Conservation (phyloP, 2,888 invertebrate genomes). For the Dinocampus coccinellae region DNA sequence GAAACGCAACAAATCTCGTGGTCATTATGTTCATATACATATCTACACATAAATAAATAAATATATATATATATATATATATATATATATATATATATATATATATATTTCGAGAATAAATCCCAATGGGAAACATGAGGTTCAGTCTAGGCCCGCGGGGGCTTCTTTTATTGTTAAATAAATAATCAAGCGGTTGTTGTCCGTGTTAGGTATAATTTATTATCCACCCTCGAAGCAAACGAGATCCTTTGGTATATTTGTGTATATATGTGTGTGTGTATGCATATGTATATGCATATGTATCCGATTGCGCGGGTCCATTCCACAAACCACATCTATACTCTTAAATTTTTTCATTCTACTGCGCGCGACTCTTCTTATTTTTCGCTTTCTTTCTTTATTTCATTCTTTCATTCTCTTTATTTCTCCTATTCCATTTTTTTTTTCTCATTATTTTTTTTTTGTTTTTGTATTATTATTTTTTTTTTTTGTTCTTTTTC, state of each 20-base stretch:
- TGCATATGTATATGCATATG: no score
- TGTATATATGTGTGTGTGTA: no score
- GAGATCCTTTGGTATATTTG: constrained; percentile 40
- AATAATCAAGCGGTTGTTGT: constrained; percentile 64
- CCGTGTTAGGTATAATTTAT: constrained; percentile 66
- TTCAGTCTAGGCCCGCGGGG: constrained; percentile 20
- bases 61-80: constrained; percentile 3
- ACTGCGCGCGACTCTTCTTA: constrained; percentile 32
- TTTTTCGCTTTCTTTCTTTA: constrained; percentile 38
- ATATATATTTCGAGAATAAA: constrained; percentile 14
- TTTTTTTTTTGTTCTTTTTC: constrained; percentile 20
- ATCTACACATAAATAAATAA: constrained; percentile 4
- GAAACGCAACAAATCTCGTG: not conserved
- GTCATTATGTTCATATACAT: not conserved
- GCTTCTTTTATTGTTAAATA: constrained; percentile 65
- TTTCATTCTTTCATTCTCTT: constrained; percentile 29
- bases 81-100: not conserved
- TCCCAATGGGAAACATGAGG: constrained; percentile 22
- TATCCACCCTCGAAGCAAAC: constrained; percentile 53
- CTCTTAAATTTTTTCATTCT: constrained; percentile 49
- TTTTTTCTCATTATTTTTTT: constrained; percentile 34
- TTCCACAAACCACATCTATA: constrained; percentile 35
- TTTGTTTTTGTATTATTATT: constrained; percentile 34
- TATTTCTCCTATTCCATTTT: constrained; percentile 29
- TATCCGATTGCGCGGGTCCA: constrained; percentile 27